phyloP scores from a whole-genome alignment of 2,888 invertebrate genomes.

The Halictus ligatus region DNA sequence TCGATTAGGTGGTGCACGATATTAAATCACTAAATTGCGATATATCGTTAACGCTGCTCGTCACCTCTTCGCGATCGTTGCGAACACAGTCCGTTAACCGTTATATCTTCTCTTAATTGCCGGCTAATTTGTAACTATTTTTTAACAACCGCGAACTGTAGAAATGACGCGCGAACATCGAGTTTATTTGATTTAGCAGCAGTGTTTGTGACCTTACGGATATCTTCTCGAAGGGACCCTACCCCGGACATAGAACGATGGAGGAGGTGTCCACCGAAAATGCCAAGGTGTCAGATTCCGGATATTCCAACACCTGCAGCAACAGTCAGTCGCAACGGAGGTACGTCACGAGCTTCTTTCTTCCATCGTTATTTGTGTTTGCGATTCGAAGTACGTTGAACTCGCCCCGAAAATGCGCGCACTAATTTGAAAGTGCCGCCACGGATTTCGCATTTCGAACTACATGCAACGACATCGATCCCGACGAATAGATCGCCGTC shows the following conservation, averaged over 20 bases:
- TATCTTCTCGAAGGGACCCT: conserved; percentile 28
- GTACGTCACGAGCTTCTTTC: conserved; percentile 83
- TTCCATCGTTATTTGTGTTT: neutral
- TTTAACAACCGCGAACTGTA: conserved; percentile 20
- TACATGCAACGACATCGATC: neutral
- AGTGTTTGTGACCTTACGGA: conserved; percentile 53
- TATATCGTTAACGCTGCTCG: neutral
- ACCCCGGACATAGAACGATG: conserved; percentile 46
- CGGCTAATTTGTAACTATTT: neutral
- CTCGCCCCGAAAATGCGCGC: neutral
- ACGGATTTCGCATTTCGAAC: conserved; percentile 14
- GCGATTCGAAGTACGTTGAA: neutral
- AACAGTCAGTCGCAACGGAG: conserved; percentile 93
- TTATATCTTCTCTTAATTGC: neutral
- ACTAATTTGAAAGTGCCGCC: conserved; percentile 30
- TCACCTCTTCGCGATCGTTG: neutral
- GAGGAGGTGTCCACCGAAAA: conserved; percentile 81
- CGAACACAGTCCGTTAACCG: neutral
- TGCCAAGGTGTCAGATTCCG: conserved; percentile 91
- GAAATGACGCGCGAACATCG: conserved; percentile 42
- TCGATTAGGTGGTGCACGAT: neutral
- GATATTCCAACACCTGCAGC: conserved; percentile 92
- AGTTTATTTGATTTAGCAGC: conserved; percentile 43
- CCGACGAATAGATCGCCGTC: neutral
- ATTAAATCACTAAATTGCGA: conserved; percentile 18